These are phyloP conservation scores for Anthophora plumipes DNA, from an alignment of 2,888 invertebrate species.

Conservation along the genomic window DNA sequence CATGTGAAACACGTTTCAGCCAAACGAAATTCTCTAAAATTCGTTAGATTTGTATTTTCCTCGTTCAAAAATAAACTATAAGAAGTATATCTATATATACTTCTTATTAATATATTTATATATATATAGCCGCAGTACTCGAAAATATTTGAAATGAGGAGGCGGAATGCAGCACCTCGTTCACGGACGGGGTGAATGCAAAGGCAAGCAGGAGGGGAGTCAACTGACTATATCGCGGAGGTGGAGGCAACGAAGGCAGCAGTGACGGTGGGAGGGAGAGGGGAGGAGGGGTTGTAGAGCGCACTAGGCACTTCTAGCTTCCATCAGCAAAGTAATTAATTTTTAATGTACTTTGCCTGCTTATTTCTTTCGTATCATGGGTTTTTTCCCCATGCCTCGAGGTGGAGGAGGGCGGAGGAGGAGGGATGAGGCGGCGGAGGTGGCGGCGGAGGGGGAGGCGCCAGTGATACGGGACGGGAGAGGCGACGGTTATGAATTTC, in stretches of 20 bases:
- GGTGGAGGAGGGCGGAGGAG: conserved; percentile 54
- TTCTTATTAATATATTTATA: too few species aligned
- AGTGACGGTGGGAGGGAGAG: too few species aligned
- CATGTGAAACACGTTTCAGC: too few species aligned
- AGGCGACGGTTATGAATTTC: conserved; percentile 84
- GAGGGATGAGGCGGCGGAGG: conserved; percentile 78
- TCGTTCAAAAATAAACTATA: too few species aligned
- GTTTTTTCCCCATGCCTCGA: conserved; percentile 74
- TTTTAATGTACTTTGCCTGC: conserved; percentile 85
- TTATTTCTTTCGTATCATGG: conserved; percentile 84
- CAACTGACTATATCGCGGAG: conserved; percentile 28
- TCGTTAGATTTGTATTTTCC: too few species aligned
- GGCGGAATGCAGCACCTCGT: conserved; percentile 66
- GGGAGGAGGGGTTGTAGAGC: conserved; percentile 67
- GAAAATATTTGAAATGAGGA: conserved; percentile 70
- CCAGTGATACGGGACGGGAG: conserved; percentile 65
- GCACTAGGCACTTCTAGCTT: conserved; percentile 83
- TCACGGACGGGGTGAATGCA: conserved; percentile 58
- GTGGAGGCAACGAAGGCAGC: too few species aligned
- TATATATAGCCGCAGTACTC: conserved; percentile 50
- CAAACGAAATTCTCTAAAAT: too few species aligned
- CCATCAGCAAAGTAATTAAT: conserved; percentile 85
- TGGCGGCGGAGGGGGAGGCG: conserved; percentile 40
- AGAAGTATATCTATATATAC: too few species aligned
- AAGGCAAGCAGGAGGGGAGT: conserved; percentile 35